These are phyloP conservation scores for Tetraneura akinire DNA, from an alignment of 1,140 invertebrate genomes.

Conservation along the genomic window DNA sequence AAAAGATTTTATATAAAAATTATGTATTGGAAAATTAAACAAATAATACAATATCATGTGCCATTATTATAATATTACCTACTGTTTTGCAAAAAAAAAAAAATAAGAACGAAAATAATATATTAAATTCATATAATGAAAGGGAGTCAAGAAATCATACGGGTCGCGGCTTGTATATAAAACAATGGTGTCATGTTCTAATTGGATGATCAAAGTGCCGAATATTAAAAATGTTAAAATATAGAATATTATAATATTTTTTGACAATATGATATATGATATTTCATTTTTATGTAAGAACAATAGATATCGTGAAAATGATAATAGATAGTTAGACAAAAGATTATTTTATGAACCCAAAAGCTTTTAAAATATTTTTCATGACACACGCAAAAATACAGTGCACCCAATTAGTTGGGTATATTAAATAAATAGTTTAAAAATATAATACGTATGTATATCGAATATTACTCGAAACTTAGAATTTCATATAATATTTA, in stretches of 20 bases:
- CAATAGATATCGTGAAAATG: background rate
- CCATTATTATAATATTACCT: too few species aligned
- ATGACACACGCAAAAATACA: too few species aligned
- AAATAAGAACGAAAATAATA: background rate
- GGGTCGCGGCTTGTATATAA: too few species aligned
- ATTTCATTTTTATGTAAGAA: background rate
- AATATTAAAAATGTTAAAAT: background rate
- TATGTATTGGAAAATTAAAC: too few species aligned
- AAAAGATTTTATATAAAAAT: too few species aligned
- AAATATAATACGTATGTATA: too few species aligned
- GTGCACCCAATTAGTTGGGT: too few species aligned
- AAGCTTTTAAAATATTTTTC: background rate
- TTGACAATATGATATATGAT: constrained; percentile 22
- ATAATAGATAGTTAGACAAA: background rate
- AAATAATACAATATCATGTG: too few species aligned
- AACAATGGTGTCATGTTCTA: background rate
- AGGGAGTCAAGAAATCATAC: constrained; percentile 27
- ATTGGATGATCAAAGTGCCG: background rate
- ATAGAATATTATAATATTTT: background rate
- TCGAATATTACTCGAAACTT: too few species aligned
- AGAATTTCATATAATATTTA: too few species aligned
- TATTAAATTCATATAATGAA: background rate
- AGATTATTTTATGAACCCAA: background rate
- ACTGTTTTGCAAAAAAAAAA: too few species aligned
- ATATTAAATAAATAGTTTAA: too few species aligned